Percentiles rank a stretch among this genome's conserved stretches.
phyloP scores from a whole-genome alignment of 2,797 vertebrate species.

The Myripristis jacobus region DNA sequence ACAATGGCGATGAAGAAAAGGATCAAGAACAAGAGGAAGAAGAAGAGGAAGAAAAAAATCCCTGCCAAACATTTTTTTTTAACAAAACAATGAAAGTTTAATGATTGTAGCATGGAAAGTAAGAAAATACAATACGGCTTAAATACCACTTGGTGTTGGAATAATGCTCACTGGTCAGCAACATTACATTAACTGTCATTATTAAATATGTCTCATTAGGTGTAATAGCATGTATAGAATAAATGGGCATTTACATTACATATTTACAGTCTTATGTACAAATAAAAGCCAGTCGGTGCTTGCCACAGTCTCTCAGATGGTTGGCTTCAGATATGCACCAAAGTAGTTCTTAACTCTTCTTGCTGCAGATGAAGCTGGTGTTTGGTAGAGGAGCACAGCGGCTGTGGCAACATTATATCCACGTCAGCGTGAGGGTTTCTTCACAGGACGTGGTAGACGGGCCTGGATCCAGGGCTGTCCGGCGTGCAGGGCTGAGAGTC shows the following conservation, averaged over 20 bases:
- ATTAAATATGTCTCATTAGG: conserved; percentile 80
- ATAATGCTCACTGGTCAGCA: conserved; percentile 54
- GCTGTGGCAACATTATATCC: conserved; percentile 23
- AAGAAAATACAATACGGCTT: conserved; percentile 62
- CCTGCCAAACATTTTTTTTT: conserved; percentile 28
- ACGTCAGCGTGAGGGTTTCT: conserved; percentile 1
- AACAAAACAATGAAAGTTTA: conserved; percentile 65
- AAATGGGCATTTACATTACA: conserved; percentile 84
- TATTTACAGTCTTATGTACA: conserved; percentile 88
- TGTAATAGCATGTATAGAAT: conserved; percentile 76
- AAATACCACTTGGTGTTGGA: conserved; percentile 76
- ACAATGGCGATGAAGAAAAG: no score
- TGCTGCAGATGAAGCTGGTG: conserved; percentile 36
- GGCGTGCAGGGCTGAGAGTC: conserved; percentile 90
- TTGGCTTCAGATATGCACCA: conserved; percentile 18
- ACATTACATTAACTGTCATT: conserved; percentile 61
- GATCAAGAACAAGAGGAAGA: not conserved
- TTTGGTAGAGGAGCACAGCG: not conserved
- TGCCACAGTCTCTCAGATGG: conserved; percentile 22
- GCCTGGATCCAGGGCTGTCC: conserved; percentile 85
- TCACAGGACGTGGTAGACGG: conserved; percentile 96
- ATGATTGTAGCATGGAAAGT: conserved; percentile 53
- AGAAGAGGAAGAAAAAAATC: not conserved
- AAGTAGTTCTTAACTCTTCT: conserved; percentile 42
- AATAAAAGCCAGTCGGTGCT: conserved; percentile 51